Conservation (phyloP, 2,888 invertebrate genomes). For the Scaptomyza parva region DNA sequence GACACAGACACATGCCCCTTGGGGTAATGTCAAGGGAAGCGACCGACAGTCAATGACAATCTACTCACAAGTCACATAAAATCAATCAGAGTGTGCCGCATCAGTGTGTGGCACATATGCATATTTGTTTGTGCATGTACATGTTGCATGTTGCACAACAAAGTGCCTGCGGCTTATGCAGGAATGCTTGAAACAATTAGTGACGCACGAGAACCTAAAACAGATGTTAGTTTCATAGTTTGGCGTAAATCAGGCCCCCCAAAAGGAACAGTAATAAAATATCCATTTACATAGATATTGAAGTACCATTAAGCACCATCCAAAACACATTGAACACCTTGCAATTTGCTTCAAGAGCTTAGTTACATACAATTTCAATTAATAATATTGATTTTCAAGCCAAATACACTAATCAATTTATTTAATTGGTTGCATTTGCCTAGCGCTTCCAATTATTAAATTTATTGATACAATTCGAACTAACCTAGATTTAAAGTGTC, state of each 20-base stretch:
- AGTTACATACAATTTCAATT: neutral
- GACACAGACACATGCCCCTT: constrained; percentile 1
- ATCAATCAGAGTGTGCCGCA: constrained; percentile 69
- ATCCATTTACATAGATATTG: constrained; percentile 8
- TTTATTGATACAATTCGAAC: neutral
- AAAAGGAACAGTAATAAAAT: too few species aligned
- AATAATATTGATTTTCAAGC: neutral
- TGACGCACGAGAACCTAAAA: constrained; percentile 63
- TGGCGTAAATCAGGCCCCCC: constrained; percentile 63
- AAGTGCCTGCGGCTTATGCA: constrained; percentile 21
- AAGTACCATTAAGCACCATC: constrained; percentile 18
- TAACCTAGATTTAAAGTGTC: neutral
- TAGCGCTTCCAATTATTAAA: neutral
- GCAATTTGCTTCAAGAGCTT: neutral
- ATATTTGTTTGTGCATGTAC: neutral
- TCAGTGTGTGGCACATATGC: constrained; percentile 15
- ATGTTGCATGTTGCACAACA: neutral
- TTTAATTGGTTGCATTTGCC: neutral
- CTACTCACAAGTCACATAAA: constrained; percentile 68
- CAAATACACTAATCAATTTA: neutral
- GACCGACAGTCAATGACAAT: constrained; percentile 47
- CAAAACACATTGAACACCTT: constrained; percentile 23
- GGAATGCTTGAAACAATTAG: constrained; percentile 69
- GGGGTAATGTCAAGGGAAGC: constrained; percentile 7
- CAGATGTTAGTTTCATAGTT: constrained; percentile 68